These are phyloP conservation scores for Prionace glauca DNA, from an alignment of 2,797 vertebrate species.

Conservation along the genomic window DNA sequence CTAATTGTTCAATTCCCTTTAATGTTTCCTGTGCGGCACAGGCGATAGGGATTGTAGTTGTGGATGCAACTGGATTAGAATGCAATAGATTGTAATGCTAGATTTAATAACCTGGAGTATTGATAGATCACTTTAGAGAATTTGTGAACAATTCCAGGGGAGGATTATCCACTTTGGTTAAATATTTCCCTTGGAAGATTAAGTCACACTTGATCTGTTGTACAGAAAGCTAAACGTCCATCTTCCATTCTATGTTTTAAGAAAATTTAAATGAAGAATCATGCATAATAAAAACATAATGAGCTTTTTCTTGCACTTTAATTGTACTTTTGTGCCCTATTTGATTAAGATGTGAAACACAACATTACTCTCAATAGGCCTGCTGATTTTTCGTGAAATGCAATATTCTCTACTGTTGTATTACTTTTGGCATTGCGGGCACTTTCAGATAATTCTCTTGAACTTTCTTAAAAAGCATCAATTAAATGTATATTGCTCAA, in stretches of 20 bases:
- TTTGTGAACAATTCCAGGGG: not conserved
- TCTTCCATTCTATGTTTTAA: not conserved
- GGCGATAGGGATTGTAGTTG: not conserved
- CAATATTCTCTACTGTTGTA: not conserved
- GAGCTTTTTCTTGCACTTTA: not conserved
- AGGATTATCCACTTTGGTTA: conserved; percentile 18
- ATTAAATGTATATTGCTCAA: not conserved
- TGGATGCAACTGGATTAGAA: not conserved
- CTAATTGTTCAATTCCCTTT: not conserved
- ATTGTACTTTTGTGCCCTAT: not conserved
- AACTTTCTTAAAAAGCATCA: not conserved
- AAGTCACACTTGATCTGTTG: not conserved
- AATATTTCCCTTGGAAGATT: not conserved
- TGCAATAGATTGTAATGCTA: not conserved
- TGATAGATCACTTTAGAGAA: conserved; percentile 23
- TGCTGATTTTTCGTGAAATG: not conserved
- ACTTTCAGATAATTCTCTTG: not conserved
- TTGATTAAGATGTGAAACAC: not conserved
- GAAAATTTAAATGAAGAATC: not conserved
- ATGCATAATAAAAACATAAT: not conserved
- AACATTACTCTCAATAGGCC: not conserved
- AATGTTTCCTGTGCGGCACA: not conserved
- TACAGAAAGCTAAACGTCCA: not conserved
- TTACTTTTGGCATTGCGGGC: not conserved
- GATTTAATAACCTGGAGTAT: conserved; percentile 8